Evolutionary conservation across 1,140 invertebrate species (phyloP).

Genomic region (Bombus pascuorum): DNA sequence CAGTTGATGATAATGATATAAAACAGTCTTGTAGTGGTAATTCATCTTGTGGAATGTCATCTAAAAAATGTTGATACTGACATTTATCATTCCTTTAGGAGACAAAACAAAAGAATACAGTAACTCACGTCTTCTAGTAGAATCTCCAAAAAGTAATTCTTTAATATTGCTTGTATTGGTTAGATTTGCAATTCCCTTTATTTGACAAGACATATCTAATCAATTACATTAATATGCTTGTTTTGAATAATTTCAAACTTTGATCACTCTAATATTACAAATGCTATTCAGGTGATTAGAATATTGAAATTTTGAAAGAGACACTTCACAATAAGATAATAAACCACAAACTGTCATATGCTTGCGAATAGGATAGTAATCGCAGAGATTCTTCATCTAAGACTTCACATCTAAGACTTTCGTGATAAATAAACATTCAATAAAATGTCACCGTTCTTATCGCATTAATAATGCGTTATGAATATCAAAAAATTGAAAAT

Average conservation of each 20-base stretch:
- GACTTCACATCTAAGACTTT: conserved; percentile 2
- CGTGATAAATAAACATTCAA: background rate
- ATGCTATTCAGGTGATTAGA: background rate
- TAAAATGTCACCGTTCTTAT: background rate
- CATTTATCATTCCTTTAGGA: conserved; percentile 72
- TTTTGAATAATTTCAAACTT: background rate
- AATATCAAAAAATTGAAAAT: background rate
- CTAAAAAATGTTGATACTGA: conserved; percentile 86
- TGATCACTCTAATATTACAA: background rate
- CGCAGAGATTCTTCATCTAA: conserved; percentile 32
- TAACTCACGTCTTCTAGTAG: conserved; percentile 69
- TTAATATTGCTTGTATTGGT: conserved; percentile 84
- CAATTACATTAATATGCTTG: conserved; percentile 18
- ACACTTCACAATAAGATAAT: conserved; percentile 19
- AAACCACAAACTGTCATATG: conserved; percentile 15
- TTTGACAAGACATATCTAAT: conserved; percentile 86
- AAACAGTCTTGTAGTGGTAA: conserved; percentile 77
- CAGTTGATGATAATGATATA: conserved; percentile 76
- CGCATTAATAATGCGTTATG: background rate
- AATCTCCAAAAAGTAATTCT: conserved; percentile 66
- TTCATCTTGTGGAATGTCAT: conserved; percentile 72
- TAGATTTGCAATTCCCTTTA: conserved; percentile 87
- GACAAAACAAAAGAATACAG: conserved; percentile 85
- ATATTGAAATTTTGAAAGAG: background rate
- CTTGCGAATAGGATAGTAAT: conserved; percentile 41